These are phyloP conservation scores for Misgurnus anguillicaudatus DNA, from an alignment of 2,113 vertebrate genomes.

Conservation along the genomic window DNA sequence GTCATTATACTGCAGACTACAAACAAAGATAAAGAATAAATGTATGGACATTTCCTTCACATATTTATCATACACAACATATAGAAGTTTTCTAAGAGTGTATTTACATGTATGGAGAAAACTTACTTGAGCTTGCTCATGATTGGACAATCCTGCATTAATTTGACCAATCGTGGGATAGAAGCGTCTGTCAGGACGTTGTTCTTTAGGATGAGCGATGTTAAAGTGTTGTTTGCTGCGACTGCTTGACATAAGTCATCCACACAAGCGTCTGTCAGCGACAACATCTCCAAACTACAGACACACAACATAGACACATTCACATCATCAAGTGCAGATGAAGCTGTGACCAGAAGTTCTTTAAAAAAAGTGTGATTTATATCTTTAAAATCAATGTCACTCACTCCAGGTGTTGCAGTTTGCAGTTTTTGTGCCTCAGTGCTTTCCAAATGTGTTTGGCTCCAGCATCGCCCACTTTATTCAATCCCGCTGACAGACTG, in stretches of 20 bases:
- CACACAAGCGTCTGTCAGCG: slow-evolving; percentile 64
- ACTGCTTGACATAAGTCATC: slow-evolving; percentile 66
- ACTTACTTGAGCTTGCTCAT: slow-evolving; percentile 67
- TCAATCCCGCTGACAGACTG: slow-evolving; percentile 59
- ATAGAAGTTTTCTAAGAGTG: background rate
- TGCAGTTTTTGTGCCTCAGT: slow-evolving; percentile 63
- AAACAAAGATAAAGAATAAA: background rate
- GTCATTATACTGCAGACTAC: slow-evolving; percentile 71
- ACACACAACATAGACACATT: background rate
- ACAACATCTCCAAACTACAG: slow-evolving; percentile 64
- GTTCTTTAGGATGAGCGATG: slow-evolving; percentile 67
- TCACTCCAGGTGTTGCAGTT: slow-evolving; percentile 71
- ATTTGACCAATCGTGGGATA: slow-evolving; percentile 61
- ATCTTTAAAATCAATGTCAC: slow-evolving; percentile 16
- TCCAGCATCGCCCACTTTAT: slow-evolving; percentile 63
- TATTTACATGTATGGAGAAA: background rate
- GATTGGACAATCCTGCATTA: slow-evolving; percentile 57
- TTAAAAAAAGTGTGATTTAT: too few relatives aligned
- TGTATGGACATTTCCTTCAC: background rate
- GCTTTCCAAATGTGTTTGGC: slow-evolving; percentile 68
- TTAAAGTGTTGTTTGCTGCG: slow-evolving; percentile 59
- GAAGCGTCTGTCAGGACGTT: slow-evolving; percentile 65
- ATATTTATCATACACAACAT: background rate
- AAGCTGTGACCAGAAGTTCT: background rate
- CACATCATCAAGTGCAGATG: background rate